These are phyloP conservation scores for Tribolium freemani DNA, from an alignment of 2,888 invertebrate genomes.

Conservation along the genomic window DNA sequence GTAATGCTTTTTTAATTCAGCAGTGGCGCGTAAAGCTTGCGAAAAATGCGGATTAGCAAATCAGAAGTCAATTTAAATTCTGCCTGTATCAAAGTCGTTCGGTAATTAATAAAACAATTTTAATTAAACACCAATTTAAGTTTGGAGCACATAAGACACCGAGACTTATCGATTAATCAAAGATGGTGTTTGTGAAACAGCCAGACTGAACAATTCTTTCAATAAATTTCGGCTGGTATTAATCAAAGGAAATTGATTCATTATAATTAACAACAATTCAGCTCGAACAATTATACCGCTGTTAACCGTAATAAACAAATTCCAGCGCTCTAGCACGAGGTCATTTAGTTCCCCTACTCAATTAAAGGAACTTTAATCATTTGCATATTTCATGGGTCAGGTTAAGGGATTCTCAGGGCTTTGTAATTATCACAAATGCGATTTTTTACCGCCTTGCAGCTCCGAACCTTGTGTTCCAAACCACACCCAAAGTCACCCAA, in stretches of 20 bases:
- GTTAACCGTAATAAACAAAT: conserved; percentile 38
- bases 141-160: conserved; percentile 30
- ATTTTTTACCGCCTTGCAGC: neutral
- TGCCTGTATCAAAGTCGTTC: conserved; percentile 47
- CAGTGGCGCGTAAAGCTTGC: neutral
- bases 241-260: conserved; percentile 15
- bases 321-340: conserved; percentile 16
- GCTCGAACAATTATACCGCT: conserved; percentile 32
- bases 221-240: neutral
- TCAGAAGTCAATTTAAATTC: conserved; percentile 52
- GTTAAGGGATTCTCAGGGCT: neutral
- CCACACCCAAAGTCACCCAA: neutral
- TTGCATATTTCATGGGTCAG: conserved; percentile 10
- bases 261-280: conserved; percentile 32
- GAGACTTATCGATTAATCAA: conserved; percentile 35
- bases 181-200: conserved; percentile 22
- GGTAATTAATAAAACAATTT: conserved; percentile 52
- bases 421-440: neutral
- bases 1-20: neutral
- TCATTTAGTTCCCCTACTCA: conserved; percentile 32
- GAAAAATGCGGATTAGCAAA: conserved; percentile 42
- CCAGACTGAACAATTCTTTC: conserved; percentile 18
- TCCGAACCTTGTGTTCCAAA: neutral
- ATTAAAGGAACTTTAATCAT: conserved; percentile 31
- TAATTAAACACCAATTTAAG: conserved; percentile 50